Evolutionary conservation across 2,888 invertebrate genomes (phyloP).

Genomic region (Alviniconcha strummeri): DNA sequence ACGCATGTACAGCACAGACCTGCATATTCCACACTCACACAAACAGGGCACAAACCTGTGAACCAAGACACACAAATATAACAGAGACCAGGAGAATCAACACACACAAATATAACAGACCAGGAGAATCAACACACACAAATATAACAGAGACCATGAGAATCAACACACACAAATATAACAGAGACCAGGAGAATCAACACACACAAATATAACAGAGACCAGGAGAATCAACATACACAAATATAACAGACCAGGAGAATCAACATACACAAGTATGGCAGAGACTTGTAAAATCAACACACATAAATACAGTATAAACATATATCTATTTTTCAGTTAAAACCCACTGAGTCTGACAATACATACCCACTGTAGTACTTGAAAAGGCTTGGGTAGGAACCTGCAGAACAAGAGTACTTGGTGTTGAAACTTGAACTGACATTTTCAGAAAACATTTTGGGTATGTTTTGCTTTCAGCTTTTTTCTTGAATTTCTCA

Average conservation of each 20-base stretch:
- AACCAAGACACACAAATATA: background rate
- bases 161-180: background rate
- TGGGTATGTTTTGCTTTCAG: too few species aligned
- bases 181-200: background rate
- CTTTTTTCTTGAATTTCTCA: too few species aligned
- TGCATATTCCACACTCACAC: background rate
- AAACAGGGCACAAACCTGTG: background rate
- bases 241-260: background rate
- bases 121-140: background rate
- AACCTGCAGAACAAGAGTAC: background rate
- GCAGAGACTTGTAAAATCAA: background rate
- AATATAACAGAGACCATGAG: background rate
- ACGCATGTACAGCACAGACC: background rate
- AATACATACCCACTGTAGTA: constrained; percentile 19
- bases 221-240: background rate
- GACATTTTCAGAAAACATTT: too few species aligned
- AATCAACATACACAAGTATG: background rate
- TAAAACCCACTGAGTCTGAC: background rate
- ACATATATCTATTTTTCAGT: background rate
- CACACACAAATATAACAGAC: background rate
- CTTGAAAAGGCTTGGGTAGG: constrained; percentile 16
- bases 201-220: background rate
- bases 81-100: background rate
- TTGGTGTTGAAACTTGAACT: too few species aligned
- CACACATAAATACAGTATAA: background rate